Percentiles rank a stretch among this genome's conserved stretches.
Conservation (phyloP, 2,888 invertebrate genomes). For the Apomyelois bistriatella region DNA sequence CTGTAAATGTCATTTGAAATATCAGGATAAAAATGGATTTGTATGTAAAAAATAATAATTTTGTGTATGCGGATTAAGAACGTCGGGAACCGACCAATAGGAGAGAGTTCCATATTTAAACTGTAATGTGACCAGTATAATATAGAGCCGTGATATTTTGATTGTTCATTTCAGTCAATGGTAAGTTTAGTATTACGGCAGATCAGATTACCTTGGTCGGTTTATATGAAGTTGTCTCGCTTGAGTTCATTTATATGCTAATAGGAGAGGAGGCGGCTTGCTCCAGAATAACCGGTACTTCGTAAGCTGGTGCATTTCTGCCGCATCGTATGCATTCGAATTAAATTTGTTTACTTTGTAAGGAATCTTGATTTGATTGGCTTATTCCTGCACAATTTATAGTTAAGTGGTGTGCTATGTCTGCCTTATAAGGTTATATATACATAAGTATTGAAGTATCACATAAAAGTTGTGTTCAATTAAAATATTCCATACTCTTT, state of each 20-base stretch:
- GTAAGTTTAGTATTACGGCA: constrained; percentile 23
- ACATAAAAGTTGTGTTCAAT: no score
- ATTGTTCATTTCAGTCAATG: constrained; percentile 17
- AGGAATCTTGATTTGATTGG: constrained; percentile 21
- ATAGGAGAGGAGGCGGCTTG: constrained; percentile 61
- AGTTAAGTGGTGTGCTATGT: background rate
- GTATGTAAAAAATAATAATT: constrained; percentile 54
- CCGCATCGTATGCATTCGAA: constrained; percentile 27
- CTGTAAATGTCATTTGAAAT: constrained; percentile 50
- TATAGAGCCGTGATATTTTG: constrained; percentile 37
- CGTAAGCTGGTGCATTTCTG: constrained; percentile 23
- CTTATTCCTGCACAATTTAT: background rate
- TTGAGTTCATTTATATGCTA: constrained; percentile 76
- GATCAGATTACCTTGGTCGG: constrained; percentile 43
- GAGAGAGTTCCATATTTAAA: constrained; percentile 51
- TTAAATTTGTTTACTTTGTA: constrained; percentile 28
- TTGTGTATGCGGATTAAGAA: constrained; percentile 36
- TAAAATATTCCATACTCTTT: no score
- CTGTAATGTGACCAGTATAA: constrained; percentile 40
- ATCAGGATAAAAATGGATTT: constrained; percentile 44
- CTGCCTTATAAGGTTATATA: background rate
- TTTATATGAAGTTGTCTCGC: constrained; percentile 71
- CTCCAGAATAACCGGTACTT: constrained; percentile 56
- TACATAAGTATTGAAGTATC: background rate
- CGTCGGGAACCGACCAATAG: constrained; percentile 42